Percentiles rank a stretch among this genome's conserved stretches.
phyloP scores from a whole-genome alignment of 2,797 vertebrate genomes.

The Acridotheres tristis region DNA sequence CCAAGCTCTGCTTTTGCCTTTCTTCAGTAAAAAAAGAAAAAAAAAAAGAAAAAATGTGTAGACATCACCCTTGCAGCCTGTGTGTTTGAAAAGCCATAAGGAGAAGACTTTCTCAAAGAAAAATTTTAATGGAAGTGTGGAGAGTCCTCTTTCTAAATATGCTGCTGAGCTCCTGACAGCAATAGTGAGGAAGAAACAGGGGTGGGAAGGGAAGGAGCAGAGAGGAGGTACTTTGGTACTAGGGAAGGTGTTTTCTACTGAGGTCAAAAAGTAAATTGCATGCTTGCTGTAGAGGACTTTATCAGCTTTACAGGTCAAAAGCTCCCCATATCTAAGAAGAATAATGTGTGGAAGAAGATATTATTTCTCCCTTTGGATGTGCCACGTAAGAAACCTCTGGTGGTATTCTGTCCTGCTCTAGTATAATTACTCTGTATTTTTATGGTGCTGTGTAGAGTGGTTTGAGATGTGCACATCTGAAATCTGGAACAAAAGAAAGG shows the following conservation, averaged over 20 bases:
- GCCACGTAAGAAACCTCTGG: not conserved
- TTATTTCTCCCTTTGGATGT: not conserved
- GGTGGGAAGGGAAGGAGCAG: not conserved
- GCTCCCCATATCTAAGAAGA: not conserved
- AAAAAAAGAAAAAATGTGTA: not conserved
- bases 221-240: not conserved
- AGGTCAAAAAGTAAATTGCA: not conserved
- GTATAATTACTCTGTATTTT: not conserved
- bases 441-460: no score
- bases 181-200: accelerated
- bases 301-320: not conserved
- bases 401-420: not conserved
- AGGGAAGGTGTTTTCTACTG: not conserved
- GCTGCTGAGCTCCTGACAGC: not conserved
- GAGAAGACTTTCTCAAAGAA: not conserved
- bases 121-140: not conserved
- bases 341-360: not conserved
- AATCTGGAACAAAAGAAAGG: not conserved
- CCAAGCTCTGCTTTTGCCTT: not conserved
- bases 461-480: not conserved
- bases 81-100: not conserved
- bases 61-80: not conserved
- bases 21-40: not conserved
- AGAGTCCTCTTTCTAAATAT: not conserved
- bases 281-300: not conserved